Evolutionary conservation across 23 tunicate species (phyloP).

Genomic region (Ascidia mentula): DNA sequence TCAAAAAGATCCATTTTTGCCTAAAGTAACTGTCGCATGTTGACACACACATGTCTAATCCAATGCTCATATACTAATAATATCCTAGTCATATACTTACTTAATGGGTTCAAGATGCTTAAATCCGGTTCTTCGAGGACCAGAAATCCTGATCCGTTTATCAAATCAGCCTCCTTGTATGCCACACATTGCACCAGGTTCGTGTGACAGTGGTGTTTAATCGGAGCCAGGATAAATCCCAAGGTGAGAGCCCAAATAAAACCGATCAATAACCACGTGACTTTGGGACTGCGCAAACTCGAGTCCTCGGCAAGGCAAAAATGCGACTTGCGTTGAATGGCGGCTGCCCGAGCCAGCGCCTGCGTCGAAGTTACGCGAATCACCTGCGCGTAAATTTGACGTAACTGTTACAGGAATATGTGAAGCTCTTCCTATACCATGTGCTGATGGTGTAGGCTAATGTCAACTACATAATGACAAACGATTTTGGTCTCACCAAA

Average conservation of each 20-base stretch:
- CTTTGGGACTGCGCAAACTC: conserved; percentile 52
- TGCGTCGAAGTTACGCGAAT: conserved; percentile 61
- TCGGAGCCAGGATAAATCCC: conserved; percentile 49
- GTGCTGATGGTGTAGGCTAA: too few species aligned
- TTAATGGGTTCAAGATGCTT: background rate
- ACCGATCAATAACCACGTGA: conserved; percentile 54
- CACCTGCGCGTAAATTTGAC: conserved; percentile 30
- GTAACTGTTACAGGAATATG: too few species aligned
- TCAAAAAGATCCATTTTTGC: too few species aligned
- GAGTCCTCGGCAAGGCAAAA: conserved; percentile 13
- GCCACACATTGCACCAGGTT: conserved; percentile 38
- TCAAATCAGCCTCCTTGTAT: background rate
- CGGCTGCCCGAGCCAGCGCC: conserved; percentile 86
- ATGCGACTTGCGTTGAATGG: conserved; percentile 25
- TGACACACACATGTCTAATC: too few species aligned
- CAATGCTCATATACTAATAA: too few species aligned
- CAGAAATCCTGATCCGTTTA: background rate
- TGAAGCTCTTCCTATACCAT: too few species aligned
- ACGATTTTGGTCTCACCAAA: too few species aligned
- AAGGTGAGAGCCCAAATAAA: conserved; percentile 53
- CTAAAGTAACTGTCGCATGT: too few species aligned
- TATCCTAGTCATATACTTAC: too few species aligned
- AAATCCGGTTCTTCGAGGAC: background rate
- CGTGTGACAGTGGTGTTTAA: conserved; percentile 55
- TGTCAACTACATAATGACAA: too few species aligned